Percentiles rank a stretch among this genome's conserved stretches.
phyloP scores from a whole-genome alignment of 2,888 invertebrate genomes.

The Diplolepis rosae region DNA sequence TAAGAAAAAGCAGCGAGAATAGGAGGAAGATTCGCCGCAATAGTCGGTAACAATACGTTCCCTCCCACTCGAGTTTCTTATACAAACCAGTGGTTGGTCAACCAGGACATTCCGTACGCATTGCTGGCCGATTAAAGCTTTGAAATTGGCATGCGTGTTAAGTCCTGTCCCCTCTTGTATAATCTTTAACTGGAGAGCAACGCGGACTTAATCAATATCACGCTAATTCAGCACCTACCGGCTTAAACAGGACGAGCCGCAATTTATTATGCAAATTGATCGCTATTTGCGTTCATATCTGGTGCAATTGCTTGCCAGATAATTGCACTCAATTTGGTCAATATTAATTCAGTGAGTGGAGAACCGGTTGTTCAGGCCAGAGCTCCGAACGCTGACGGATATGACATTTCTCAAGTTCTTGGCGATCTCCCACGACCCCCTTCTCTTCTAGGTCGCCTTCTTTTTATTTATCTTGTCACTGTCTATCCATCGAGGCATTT shows the following conservation, averaged over 20 bases:
- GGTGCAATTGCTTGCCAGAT: conserved; percentile 28
- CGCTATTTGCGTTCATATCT: conserved; percentile 37
- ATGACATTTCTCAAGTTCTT: conserved; percentile 70
- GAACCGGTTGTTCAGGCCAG: conserved; percentile 44
- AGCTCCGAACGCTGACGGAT: conserved; percentile 67
- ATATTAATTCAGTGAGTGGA: conserved; percentile 32
- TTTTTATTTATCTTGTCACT: conserved; percentile 31
- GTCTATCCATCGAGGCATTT: conserved; percentile 18
- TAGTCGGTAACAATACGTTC: conserved; percentile 42
- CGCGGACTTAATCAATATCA: conserved; percentile 32
- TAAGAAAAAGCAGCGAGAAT: conserved; percentile 31
- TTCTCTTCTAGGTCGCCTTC: conserved; percentile 20
- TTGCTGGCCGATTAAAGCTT: conserved; percentile 27
- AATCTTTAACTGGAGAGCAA: conserved; percentile 32
- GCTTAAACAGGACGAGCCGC: conserved; percentile 31
- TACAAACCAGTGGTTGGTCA: conserved; percentile 35
- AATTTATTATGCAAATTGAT: conserved; percentile 51
- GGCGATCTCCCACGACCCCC: conserved; percentile 6
- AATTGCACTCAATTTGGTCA: conserved; percentile 42
- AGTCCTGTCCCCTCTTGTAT: conserved; percentile 26
- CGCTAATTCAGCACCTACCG: conserved; percentile 31
- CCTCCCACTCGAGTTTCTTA: conserved; percentile 25
- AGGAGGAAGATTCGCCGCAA: conserved; percentile 35
- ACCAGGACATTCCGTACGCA: conserved; percentile 33
- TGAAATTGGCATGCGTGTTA: conserved; percentile 25